Evolutionary conservation across 2,888 invertebrate species (phyloP).

Genomic region (Anaspis maculata): DNA sequence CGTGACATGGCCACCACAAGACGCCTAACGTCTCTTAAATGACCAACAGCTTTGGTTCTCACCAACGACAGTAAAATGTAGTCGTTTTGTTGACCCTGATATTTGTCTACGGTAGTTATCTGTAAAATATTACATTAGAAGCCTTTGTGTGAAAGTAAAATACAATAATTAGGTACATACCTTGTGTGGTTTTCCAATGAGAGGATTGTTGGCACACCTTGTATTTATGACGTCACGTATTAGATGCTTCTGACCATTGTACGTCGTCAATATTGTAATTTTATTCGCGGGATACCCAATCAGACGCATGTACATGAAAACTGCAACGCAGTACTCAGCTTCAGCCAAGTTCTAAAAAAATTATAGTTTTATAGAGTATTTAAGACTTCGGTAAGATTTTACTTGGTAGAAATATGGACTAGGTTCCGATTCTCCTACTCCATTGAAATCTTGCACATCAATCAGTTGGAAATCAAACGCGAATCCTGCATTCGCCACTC

Average conservation of each 20-base stretch:
- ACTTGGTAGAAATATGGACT: slow-evolving; percentile 98
- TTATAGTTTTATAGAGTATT: no score
- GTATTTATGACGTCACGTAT: slow-evolving; percentile 92
- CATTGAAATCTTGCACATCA: slow-evolving; percentile 94
- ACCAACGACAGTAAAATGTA: slow-evolving; percentile 94
- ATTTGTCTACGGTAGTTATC: slow-evolving; percentile 96
- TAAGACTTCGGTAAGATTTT: slow-evolving; percentile 16
- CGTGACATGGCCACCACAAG: slow-evolving; percentile 97
- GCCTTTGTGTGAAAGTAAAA: slow-evolving; percentile 1
- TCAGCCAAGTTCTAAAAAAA: slow-evolving; percentile 68
- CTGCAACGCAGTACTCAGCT: slow-evolving; percentile 91
- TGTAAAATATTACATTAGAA: slow-evolving; percentile 31
- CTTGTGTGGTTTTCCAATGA: slow-evolving; percentile 89
- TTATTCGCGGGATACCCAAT: slow-evolving; percentile 94
- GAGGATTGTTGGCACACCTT: slow-evolving; percentile 87
- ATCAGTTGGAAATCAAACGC: slow-evolving; percentile 89
- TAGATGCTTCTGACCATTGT: slow-evolving; percentile 98
- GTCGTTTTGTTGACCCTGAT: slow-evolving; percentile 99
- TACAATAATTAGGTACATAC: slow-evolving; percentile 37
- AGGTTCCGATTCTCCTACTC: slow-evolving; percentile 94
- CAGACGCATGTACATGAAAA: slow-evolving; percentile 97
- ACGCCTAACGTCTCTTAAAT: slow-evolving; percentile 91
- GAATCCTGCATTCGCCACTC: slow-evolving; percentile 87
- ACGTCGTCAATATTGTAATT: slow-evolving; percentile 96
- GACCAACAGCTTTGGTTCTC: slow-evolving; percentile 94